These are phyloP conservation scores for Diglossa cyanea DNA, from an alignment of 2,797 vertebrate genomes.

Conservation along the genomic window DNA sequence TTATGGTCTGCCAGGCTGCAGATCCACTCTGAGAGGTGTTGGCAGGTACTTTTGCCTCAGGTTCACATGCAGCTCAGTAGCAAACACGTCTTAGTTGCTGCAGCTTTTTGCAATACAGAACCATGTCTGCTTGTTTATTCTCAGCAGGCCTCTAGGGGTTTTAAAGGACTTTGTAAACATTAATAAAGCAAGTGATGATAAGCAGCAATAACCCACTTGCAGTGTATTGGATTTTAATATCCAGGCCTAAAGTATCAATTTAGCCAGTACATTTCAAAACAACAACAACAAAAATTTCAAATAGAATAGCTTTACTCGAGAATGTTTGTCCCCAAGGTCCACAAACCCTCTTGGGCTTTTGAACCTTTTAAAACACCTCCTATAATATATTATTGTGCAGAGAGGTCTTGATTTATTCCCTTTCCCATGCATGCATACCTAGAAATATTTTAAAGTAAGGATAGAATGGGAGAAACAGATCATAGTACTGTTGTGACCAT, in stretches of 20 bases:
- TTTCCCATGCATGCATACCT: neutral
- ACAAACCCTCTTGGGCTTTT: neutral
- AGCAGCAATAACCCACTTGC: neutral
- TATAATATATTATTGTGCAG: neutral
- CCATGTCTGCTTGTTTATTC: neutral
- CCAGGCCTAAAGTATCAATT: neutral
- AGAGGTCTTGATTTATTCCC: neutral
- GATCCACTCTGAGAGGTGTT: neutral
- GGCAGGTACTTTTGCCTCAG: neutral
- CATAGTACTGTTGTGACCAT: neutral
- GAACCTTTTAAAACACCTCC: neutral
- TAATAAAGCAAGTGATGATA: neutral
- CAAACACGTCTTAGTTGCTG: neutral
- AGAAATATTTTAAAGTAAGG: neutral
- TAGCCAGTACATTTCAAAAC: neutral
- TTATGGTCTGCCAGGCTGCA: neutral
- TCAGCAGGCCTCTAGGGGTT: neutral
- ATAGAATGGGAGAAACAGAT: neutral
- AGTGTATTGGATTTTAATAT: neutral
- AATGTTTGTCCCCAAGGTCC: neutral
- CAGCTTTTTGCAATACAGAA: neutral
- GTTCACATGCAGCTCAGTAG: neutral
- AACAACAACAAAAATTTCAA: neutral
- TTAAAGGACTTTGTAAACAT: neutral
- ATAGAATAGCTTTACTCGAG: rapidly evolving